Evolutionary conservation across 2,888 invertebrate species (phyloP).

Genomic region (Scrobipalpa atriplicella): DNA sequence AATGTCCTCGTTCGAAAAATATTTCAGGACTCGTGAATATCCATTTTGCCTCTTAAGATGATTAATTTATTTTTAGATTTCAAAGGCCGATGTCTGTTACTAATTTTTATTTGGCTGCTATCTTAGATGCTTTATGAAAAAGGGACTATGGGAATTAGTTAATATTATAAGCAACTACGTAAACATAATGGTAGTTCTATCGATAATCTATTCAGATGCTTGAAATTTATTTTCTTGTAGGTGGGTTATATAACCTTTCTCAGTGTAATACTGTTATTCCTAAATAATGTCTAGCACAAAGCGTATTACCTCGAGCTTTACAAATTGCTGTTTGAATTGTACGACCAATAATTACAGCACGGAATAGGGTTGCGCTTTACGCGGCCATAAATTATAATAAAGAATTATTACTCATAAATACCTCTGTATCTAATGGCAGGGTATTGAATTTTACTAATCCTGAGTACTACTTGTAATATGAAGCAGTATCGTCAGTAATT

Average conservation of each 20-base stretch:
- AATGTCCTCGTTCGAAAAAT: constrained; percentile 3
- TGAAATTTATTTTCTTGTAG: neutral
- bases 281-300: constrained; percentile 17
- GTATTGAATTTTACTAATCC: neutral
- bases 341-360: constrained; percentile 52
- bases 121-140: too few relatives aligned
- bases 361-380: constrained; percentile 31
- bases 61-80: neutral
- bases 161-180: too few relatives aligned
- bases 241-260: neutral
- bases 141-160: too few relatives aligned
- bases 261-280: neutral
- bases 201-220: neutral
- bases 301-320: too few relatives aligned
- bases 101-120: too few relatives aligned
- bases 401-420: neutral
- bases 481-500: neutral
- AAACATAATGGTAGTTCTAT: too few relatives aligned
- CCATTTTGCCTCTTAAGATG: neutral
- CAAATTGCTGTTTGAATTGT: constrained; percentile 56
- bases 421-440: neutral
- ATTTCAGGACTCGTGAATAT: neutral
- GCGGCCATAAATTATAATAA: neutral
- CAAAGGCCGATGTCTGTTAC: too few relatives aligned
- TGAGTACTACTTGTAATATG: neutral